A percentile compares a stretch with the other conserved stretches of the same genome.
phyloP scores from a whole-genome alignment of 2,797 vertebrate genomes.

The Trachops cirrhosus region DNA sequence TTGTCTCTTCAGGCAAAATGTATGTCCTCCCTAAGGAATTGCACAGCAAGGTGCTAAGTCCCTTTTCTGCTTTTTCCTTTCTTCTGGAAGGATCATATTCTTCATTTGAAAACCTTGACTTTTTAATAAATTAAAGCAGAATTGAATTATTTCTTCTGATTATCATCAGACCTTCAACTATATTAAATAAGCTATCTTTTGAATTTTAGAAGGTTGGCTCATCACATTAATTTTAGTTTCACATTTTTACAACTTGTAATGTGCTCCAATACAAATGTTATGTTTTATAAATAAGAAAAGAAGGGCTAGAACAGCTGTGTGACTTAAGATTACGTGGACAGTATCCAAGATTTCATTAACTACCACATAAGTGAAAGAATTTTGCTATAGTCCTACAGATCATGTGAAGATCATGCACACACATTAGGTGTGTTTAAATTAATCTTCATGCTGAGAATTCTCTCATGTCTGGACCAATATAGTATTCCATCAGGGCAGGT shows the following conservation, averaged over 20 bases:
- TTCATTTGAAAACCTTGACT: background rate
- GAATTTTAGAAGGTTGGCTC: background rate
- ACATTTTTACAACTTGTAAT: background rate
- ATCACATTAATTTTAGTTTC: background rate
- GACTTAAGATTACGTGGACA: background rate
- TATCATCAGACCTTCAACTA: background rate
- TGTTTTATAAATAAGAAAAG: constrained; percentile 3
- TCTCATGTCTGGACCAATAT: background rate
- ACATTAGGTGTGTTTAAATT: background rate
- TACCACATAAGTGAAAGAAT: background rate
- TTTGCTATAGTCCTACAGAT: background rate
- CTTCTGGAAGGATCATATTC: background rate
- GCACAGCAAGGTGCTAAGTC: accelerated
- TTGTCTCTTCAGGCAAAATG: background rate
- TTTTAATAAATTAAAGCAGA: constrained; percentile 7
- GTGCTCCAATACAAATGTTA: background rate
- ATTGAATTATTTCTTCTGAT: background rate
- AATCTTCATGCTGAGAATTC: background rate
- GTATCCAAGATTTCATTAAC: background rate
- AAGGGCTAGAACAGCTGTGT: background rate
- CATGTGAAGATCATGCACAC: background rate
- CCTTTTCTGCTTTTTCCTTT: background rate
- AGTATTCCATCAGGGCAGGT: background rate
- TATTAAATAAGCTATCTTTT: background rate
- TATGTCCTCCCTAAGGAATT: background rate